These are phyloP conservation scores for Caenorhabditis briggsae DNA, from an alignment of 1,140 invertebrate species.

Conservation along the genomic window DNA sequence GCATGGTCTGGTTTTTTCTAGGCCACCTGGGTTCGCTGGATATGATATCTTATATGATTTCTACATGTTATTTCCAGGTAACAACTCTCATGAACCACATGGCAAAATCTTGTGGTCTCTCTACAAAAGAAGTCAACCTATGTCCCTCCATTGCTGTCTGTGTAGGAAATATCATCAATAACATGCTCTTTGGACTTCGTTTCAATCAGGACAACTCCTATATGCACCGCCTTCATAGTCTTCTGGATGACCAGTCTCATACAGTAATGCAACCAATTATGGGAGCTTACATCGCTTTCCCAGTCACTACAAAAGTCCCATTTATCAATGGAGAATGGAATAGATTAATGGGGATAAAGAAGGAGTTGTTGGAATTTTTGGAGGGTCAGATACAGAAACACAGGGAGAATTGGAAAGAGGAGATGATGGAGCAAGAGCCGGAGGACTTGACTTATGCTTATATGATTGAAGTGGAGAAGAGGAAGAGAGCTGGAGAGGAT, in stretches of 20 bases:
- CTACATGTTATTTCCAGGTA: neutral
- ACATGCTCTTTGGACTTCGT: constrained; percentile 74
- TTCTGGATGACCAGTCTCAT: constrained; percentile 73
- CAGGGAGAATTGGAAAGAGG: constrained; percentile 49
- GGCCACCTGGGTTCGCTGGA: too few species aligned
- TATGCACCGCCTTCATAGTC: constrained; percentile 70
- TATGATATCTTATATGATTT: too few species aligned
- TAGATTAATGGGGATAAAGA: constrained; percentile 67
- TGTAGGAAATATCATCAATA: constrained; percentile 77
- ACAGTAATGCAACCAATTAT: constrained; percentile 75
- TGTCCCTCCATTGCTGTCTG: constrained; percentile 70
- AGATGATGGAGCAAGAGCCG: constrained; percentile 56
- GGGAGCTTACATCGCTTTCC: constrained; percentile 73
- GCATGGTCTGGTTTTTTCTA: too few species aligned
- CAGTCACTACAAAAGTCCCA: constrained; percentile 71
- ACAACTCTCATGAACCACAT: constrained; percentile 25
- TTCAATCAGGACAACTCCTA: constrained; percentile 66
- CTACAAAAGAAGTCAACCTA: constrained; percentile 29
- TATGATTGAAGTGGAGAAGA: constrained; percentile 73
- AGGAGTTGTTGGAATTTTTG: constrained; percentile 59
- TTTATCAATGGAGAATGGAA: constrained; percentile 72
- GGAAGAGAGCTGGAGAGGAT: constrained; percentile 64
- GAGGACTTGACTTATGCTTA: constrained; percentile 77
- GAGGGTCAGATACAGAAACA: constrained; percentile 62
- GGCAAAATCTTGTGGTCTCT: neutral